phyloP scores from a whole-genome alignment of 2,888 invertebrate species.

The Notodonta dromedarius region DNA sequence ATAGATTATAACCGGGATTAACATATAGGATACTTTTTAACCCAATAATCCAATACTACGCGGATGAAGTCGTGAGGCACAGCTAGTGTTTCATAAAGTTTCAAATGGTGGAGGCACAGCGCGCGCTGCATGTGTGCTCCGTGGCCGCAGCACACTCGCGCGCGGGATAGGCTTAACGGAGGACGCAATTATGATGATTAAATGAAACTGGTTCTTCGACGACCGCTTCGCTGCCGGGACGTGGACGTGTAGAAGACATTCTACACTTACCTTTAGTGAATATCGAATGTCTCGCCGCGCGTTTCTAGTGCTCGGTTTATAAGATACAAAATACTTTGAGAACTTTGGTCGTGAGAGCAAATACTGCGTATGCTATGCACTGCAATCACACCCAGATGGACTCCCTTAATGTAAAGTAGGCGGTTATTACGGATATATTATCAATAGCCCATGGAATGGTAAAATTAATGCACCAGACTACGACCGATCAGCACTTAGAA shows the following conservation, averaged over 20 bases:
- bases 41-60: no score
- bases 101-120: conserved; percentile 29
- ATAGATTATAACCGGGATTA: no score
- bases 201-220: conserved; percentile 77
- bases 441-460: conserved; percentile 11
- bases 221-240: conserved; percentile 63
- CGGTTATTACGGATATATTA: conserved; percentile 19
- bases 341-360: conserved; percentile 21
- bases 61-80: no score
- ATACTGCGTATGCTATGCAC: conserved; percentile 18
- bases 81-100: conserved; percentile 11
- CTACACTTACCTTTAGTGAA: conserved; percentile 46
- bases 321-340: conserved; percentile 32
- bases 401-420: conserved; percentile 29
- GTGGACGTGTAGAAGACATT: conserved; percentile 60
- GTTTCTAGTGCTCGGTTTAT: conserved; percentile 30
- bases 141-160: conserved; percentile 47
- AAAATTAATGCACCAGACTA: conserved; percentile 16
- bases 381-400: conserved; percentile 32
- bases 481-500: conserved; percentile 6
- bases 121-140: conserved; percentile 45
- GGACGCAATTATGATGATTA: conserved; percentile 83
- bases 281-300: conserved; percentile 26
- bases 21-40: no score
- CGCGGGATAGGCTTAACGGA: conserved; percentile 74